Conservation (phyloP, 2,888 invertebrate genomes). For the Synanthedon andrenaeformis region DNA sequence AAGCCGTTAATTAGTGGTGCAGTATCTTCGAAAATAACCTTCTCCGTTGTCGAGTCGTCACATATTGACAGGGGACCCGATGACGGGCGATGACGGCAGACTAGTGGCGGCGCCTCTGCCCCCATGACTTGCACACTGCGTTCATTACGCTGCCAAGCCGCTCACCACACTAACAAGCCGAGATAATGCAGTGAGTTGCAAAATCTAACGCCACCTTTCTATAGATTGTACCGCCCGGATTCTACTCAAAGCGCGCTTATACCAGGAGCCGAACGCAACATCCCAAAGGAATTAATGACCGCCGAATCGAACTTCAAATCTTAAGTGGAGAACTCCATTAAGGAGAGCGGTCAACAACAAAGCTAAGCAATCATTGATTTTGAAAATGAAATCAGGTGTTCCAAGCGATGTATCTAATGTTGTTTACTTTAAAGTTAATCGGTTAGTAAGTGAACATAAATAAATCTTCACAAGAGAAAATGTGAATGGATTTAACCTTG, state of each 20-base stretch:
- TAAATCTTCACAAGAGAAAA: conserved; percentile 9
- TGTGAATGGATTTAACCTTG: conserved; percentile 7
- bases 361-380: conserved; percentile 49
- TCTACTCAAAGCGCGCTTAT: conserved; percentile 8
- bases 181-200: conserved; percentile 69
- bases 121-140: conserved; percentile 60
- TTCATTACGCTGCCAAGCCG: conserved; percentile 48
- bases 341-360: conserved; percentile 48
- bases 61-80: conserved; percentile 54
- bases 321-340: conserved; percentile 37
- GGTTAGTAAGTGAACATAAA: no score
- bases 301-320: conserved; percentile 40
- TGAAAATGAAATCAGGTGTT: conserved; percentile 5
- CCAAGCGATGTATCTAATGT: no score
- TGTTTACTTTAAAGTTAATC: no score
- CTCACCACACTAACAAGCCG: conserved; percentile 60
- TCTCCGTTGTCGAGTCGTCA: conserved; percentile 57
- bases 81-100: conserved; percentile 43
- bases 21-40: conserved; percentile 61
- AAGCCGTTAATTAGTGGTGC: conserved; percentile 63
- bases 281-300: conserved; percentile 64
- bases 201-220: conserved; percentile 23
- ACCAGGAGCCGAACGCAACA: conserved; percentile 53
- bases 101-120: conserved; percentile 46
- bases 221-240: conserved; percentile 8